Percentiles rank a stretch among this genome's conserved stretches.
Evolutionary conservation across 2,113 vertebrate genomes (phyloP).

Genomic region (Psittacula cyanocephala): DNA sequence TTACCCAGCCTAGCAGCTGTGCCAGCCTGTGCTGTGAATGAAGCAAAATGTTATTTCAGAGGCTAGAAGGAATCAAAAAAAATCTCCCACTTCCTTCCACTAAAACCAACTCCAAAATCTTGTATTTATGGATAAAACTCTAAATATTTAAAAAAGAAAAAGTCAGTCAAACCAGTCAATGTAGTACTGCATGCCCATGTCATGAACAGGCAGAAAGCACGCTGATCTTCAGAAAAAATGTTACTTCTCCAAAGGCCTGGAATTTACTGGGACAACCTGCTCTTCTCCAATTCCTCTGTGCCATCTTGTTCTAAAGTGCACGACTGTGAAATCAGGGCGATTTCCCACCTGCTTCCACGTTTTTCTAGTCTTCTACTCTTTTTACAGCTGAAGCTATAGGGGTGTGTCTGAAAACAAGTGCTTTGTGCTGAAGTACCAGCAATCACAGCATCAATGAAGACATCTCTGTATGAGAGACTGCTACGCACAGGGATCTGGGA

Average conservation of each 20-base stretch:
- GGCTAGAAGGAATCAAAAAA: background rate
- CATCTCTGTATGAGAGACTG: background rate
- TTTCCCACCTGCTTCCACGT: background rate
- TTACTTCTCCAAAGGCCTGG: background rate
- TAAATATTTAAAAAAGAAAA: background rate
- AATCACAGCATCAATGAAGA: background rate
- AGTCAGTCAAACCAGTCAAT: background rate
- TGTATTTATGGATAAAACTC: background rate
- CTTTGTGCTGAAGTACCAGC: background rate
- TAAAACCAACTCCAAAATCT: background rate
- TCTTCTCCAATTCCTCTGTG: background rate
- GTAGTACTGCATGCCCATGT: background rate
- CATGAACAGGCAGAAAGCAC: background rate
- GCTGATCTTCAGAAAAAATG: background rate
- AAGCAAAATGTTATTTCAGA: constrained; percentile 14
- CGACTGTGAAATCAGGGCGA: background rate
- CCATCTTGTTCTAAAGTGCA: background rate
- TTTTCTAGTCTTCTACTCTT: background rate
- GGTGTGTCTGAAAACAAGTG: background rate
- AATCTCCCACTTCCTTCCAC: background rate
- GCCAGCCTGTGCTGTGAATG: background rate
- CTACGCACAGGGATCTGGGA: background rate
- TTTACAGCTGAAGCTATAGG: background rate
- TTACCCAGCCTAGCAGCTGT: background rate
- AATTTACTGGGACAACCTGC: background rate